phyloP scores from a whole-genome alignment of 2,888 invertebrate genomes.

The Lacanobia wlatinum region DNA sequence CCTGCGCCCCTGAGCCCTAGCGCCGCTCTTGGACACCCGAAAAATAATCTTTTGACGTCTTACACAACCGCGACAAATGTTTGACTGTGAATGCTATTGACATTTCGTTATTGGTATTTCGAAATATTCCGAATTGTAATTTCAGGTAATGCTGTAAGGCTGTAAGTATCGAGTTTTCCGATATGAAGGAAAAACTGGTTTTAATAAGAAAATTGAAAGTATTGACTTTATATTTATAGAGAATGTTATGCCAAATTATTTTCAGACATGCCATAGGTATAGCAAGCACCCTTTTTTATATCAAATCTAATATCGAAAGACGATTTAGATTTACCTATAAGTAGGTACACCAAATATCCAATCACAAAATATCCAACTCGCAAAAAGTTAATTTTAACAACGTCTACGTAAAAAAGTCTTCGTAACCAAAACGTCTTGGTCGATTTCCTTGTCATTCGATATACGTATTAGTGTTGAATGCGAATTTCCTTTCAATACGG shows the following conservation, averaged over 20 bases:
- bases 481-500: conserved; percentile 80
- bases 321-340: background rate
- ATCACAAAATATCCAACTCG: conserved; percentile 15
- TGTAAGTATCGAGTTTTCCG: background rate
- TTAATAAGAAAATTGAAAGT: background rate
- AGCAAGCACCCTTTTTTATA: background rate
- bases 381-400: conserved; percentile 45
- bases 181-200: background rate
- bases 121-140: conserved; percentile 21
- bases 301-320: conserved; percentile 2
- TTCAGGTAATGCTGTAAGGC: conserved; percentile 15
- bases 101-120: conserved; percentile 43
- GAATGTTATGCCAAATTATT: background rate
- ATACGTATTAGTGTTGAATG: conserved; percentile 84
- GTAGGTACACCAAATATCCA: background rate
- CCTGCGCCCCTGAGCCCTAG: conserved; percentile 79
- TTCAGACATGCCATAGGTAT: too few relatives aligned
- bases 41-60: conserved; percentile 83
- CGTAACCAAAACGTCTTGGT: conserved; percentile 66
- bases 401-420: conserved; percentile 24
- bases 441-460: conserved; percentile 82
- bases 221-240: background rate
- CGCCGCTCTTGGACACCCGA: conserved; percentile 88
- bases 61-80: conserved; percentile 72
- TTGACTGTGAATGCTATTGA: conserved; percentile 60